Conservation (phyloP, 30 jellyfish, hydroid and myxozoan genomes). For the Cassiopea xamachana region DNA sequence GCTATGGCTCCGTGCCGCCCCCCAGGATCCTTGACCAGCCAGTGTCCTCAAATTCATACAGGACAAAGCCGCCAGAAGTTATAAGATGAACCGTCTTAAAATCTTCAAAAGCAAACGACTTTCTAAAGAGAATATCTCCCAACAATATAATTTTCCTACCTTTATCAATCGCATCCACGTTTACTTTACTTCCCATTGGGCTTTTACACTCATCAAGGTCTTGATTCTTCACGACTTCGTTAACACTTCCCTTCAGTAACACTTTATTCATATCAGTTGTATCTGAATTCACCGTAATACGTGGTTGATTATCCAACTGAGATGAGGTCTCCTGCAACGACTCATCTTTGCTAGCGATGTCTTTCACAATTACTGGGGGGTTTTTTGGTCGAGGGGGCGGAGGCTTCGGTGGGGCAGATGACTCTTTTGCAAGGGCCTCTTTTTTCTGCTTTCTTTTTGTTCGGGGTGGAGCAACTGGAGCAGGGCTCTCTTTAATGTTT, state of each 20-base stretch:
- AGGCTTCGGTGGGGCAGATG: conserved; percentile 65
- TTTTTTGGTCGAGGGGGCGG: conserved; percentile 66
- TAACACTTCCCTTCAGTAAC: conserved; percentile 85
- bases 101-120: too few relatives aligned
- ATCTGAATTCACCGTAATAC: conserved; percentile 74
- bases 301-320: conserved; percentile 64
- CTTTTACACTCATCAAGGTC: conserved; percentile 87
- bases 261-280: conserved; percentile 87
- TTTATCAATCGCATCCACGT: conserved; percentile 11
- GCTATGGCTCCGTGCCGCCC: too few relatives aligned
- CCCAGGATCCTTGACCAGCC: too few relatives aligned
- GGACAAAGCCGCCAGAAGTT: too few relatives aligned
- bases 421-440: conserved; percentile 71
- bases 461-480: conserved; percentile 97
- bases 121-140: neutral
- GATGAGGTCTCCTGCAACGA: conserved; percentile 18
- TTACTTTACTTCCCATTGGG: conserved; percentile 65
- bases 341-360: neutral
- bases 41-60: too few relatives aligned
- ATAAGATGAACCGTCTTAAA: too few relatives aligned
- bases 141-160: neutral
- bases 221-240: conserved; percentile 85
- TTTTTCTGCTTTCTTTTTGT: conserved; percentile 82
- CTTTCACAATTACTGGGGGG: conserved; percentile 26
- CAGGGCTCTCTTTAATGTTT: conserved; percentile 28